Conservation (phyloP, 2,888 invertebrate species). For the Tenthredo livida region DNA sequence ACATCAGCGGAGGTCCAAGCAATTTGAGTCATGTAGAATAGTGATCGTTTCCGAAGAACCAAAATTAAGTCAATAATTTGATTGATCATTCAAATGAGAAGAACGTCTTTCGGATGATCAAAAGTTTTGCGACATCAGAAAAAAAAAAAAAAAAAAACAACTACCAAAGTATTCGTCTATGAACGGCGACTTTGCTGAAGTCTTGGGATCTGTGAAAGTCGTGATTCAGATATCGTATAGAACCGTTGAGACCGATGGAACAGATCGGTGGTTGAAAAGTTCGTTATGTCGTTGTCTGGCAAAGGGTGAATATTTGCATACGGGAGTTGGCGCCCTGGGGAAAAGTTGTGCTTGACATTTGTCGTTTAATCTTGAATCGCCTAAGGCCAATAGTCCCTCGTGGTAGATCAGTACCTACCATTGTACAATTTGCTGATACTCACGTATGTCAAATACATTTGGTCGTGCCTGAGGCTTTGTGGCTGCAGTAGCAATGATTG, state of each 20-base stretch:
- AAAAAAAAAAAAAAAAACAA: background rate
- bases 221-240: background rate
- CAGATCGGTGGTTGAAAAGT: slow-evolving; percentile 30
- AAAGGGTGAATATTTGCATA: slow-evolving; percentile 47
- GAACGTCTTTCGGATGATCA: background rate
- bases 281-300: slow-evolving; percentile 29
- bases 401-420: slow-evolving; percentile 55
- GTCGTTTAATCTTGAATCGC: slow-evolving; percentile 65
- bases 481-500: background rate
- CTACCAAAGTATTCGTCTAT: background rate
- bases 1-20: background rate
- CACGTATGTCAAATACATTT: slow-evolving; percentile 37
- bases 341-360: slow-evolving; percentile 63
- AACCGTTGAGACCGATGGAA: background rate
- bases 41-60: background rate
- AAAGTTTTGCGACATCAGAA: background rate
- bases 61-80: background rate
- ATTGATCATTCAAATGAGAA: background rate
- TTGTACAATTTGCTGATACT: slow-evolving; percentile 27
- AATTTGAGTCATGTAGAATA: background rate
- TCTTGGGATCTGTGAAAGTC: background rate
- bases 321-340: slow-evolving; percentile 30
- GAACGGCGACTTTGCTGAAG: background rate
- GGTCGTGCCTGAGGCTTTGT: slow-evolving; percentile 33
- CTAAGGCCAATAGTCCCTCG: slow-evolving; percentile 59